Base-by-base conservation (phyloP, 2,888 invertebrate genomes). In the Nomada hirtipes region DNA sequence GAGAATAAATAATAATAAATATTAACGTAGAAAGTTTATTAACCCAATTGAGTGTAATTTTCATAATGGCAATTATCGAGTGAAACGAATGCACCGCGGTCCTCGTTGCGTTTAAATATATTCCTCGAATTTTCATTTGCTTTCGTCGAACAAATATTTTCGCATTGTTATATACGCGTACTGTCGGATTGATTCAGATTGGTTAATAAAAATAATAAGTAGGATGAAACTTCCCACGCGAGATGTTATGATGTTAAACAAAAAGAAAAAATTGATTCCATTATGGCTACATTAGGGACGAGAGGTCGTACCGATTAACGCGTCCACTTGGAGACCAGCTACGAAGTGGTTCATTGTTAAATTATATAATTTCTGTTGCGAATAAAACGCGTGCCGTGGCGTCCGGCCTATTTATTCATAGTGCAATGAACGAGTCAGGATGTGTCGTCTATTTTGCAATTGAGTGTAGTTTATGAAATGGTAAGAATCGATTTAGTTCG, bases 391-490 rank as follows among this genome's bases (percentile, higher is more conserved):
- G 52, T 23, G n/a, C 52, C 42, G 4, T 18, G 10, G 13, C 36
- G 29, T 18, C 2, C 9, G 20, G 18, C 47, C 15, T 52, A 20
- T 20, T 50, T 52, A 60, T 47, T 3, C 11, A 3, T 47, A 15
- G 20, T 23, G 68, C 13, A 42, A 44, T 4, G 26, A 67, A 78
- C 55, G 57, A 50, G 50, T 44, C 75, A 67, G 78, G 64, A 78
- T 71, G 68, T 82, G 76, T 74, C 55, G 60, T 64, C 67, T 69
- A 65, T 65, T 81, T 59, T 71, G 59, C 52, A 74, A 71, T 83
- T 69, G 60, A 60, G 57, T 60, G 68, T 72, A 63, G 67, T 52
- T 61, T 47, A 7, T 44, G 26, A 50, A 23, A 29, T 15, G 42
- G 44, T 64, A 59, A 42, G 59, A 29, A 18, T 61, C 70, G 23